These are phyloP conservation scores for Arnoldichthys spilopterus DNA, from an alignment of 2,797 vertebrate genomes.

Conservation along the genomic window DNA sequence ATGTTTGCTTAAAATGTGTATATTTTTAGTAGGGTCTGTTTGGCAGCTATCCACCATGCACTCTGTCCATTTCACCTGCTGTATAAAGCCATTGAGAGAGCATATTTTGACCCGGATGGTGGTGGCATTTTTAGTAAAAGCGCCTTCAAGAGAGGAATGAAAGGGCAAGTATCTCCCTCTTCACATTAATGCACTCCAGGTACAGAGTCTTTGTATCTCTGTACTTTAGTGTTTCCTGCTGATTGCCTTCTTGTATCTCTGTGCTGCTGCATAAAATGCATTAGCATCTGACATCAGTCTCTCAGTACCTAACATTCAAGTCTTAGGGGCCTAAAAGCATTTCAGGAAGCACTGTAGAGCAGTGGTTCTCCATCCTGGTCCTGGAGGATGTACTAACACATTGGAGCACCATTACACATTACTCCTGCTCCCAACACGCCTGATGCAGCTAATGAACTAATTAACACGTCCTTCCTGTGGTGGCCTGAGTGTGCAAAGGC, in stretches of 20 bases:
- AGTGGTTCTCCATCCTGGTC: no score
- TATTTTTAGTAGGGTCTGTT: background rate
- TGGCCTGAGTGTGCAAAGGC: no score
- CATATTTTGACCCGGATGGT: background rate
- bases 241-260: background rate
- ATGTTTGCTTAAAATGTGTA: no score
- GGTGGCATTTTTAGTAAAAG: slow-evolving; percentile 5
- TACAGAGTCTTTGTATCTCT: background rate
- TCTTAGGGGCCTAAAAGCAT: background rate
- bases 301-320: background rate
- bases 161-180: slow-evolving; percentile 13
- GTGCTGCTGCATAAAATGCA: background rate
- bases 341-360: no score
- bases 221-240: slow-evolving; percentile 8
- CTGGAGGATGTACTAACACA: no score
- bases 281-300: background rate
- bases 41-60: background rate
- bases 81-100: background rate
- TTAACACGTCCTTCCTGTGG: no score
- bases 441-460: no score
- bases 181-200: slow-evolving; percentile 2
- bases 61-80: background rate
- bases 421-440: no score
- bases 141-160: background rate
- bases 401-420: no score